Evolutionary conservation across 2,113 vertebrate species (phyloP).

Genomic region (Corydoras sp.): DNA sequence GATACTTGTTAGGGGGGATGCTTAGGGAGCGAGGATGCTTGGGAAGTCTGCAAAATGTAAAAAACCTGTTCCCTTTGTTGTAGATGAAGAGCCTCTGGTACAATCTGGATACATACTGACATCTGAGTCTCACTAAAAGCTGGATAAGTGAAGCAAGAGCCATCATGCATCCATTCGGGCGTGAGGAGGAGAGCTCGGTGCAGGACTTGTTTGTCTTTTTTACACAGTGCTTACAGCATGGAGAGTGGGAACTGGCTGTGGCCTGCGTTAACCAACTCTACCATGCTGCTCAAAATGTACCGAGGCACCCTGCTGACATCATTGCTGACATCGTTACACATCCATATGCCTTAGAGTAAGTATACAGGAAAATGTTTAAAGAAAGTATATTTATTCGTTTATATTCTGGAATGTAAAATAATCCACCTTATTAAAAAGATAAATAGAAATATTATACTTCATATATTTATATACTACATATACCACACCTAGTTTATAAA

Average conservation of each 20-base stretch:
- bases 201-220: slow-evolving; percentile 79
- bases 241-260: slow-evolving; percentile 83
- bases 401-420: too few relatives aligned
- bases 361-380: not conserved
- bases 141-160: not conserved
- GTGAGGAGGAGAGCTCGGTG: slow-evolving; percentile 74
- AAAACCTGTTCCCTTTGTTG: not conserved
- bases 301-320: slow-evolving; percentile 65
- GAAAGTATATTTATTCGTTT: too few relatives aligned
- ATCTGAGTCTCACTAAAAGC: not conserved
- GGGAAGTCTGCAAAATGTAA: too few relatives aligned
- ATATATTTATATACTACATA: too few relatives aligned
- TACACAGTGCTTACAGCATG: slow-evolving; percentile 71
- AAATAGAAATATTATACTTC: too few relatives aligned
- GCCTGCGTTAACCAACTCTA: slow-evolving; percentile 83
- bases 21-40: too few relatives aligned
- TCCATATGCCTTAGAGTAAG: slow-evolving; percentile 73
- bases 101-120: slow-evolving; percentile 1
- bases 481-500: too few relatives aligned
- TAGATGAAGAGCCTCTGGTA: slow-evolving; percentile 36
- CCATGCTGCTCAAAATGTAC: slow-evolving; percentile 54
- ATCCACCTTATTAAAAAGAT: too few relatives aligned
- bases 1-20: too few relatives aligned
- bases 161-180: slow-evolving; percentile 76
- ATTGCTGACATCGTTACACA: slow-evolving; percentile 74